These are phyloP conservation scores for Diachrysia chrysitis DNA, from an alignment of 2,888 invertebrate genomes.

Conservation along the genomic window DNA sequence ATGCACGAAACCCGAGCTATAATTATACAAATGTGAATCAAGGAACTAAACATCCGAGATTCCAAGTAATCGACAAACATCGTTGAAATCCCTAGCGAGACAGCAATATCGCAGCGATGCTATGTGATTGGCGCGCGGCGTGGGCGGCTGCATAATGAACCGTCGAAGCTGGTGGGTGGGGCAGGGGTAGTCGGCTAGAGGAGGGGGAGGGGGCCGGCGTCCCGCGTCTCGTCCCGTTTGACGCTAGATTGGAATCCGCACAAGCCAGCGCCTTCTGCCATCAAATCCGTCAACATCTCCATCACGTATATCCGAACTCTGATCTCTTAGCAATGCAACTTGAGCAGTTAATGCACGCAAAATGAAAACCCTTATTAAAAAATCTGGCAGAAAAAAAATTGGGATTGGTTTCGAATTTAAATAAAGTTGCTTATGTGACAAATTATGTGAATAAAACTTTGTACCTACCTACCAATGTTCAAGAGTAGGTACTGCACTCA, in stretches of 20 bases:
- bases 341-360: slow-evolving; percentile 30
- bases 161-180: slow-evolving; percentile 67
- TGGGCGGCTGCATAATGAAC: slow-evolving; percentile 88
- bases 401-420: too few relatives aligned
- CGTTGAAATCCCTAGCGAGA: slow-evolving; percentile 80
- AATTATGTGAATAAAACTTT: not conserved
- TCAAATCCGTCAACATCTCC: slow-evolving; percentile 77
- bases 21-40: slow-evolving; percentile 31
- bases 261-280: slow-evolving; percentile 74
- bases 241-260: slow-evolving; percentile 80
- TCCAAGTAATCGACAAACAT: slow-evolving; percentile 75
- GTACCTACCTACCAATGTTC: not conserved
- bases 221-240: slow-evolving; percentile 67
- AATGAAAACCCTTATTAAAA: slow-evolving; percentile 12
- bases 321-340: slow-evolving; percentile 53
- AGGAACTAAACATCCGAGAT: slow-evolving; percentile 55
- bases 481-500: too few relatives aligned
- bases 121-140: slow-evolving; percentile 87
- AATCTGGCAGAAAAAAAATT: not conserved
- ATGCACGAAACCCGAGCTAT: slow-evolving; percentile 17
- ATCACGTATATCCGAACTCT: slow-evolving; percentile 60
- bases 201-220: slow-evolving; percentile 53
- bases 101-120: slow-evolving; percentile 84
- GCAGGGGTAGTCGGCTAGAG: slow-evolving; percentile 56
- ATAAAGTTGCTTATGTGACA: not conserved